Percentiles rank a stretch among this genome's conserved stretches.
Conservation (phyloP, 2,888 invertebrate genomes). For the Hydropsyche betteni region DNA sequence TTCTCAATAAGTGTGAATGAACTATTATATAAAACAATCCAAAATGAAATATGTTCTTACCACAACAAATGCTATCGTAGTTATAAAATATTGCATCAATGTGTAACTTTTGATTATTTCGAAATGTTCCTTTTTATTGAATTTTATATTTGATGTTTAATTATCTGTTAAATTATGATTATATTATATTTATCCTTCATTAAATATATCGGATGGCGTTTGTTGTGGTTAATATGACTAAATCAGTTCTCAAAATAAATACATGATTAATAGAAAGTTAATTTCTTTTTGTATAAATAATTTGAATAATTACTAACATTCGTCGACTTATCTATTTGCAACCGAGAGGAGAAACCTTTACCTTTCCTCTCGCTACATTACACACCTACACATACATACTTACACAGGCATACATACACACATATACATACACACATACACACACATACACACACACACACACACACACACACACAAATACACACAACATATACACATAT, state of each 20-base stretch:
- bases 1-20: conserved; percentile 29
- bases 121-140: too few species aligned
- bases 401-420: not conserved
- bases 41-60: conserved; percentile 16
- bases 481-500: not conserved
- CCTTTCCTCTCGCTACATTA: too few species aligned
- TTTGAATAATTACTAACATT: too few species aligned
- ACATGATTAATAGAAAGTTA: too few species aligned
- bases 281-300: too few species aligned
- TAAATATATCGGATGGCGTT: not conserved
- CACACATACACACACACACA: not conserved
- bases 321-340: too few species aligned
- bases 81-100: not conserved
- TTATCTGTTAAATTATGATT: too few species aligned
- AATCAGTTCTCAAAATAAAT: conserved; percentile 21
- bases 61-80: conserved; percentile 2
- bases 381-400: not conserved
- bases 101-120: not conserved
- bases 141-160: too few species aligned
- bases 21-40: conserved; percentile 1
- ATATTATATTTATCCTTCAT: not conserved
- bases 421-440: not conserved
- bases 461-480: not conserved
- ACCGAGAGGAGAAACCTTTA: too few species aligned
- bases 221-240: conserved; percentile 9